phyloP scores from a whole-genome alignment of 2,888 invertebrate species.

The Brachyopa scutellaris region DNA sequence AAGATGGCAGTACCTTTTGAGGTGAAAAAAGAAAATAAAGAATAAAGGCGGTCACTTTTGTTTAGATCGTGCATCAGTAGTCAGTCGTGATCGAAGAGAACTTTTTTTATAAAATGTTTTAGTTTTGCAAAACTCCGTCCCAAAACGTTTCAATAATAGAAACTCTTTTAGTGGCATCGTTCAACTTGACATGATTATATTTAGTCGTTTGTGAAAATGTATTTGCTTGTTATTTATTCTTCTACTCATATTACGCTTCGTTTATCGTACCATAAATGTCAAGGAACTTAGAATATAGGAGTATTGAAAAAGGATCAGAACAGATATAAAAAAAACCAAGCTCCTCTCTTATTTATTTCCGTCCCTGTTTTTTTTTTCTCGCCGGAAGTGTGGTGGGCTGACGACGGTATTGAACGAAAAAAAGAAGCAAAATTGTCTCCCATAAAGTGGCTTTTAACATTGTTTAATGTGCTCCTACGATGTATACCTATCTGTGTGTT shows the following conservation, averaged over 20 bases:
- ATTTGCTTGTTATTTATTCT: neutral
- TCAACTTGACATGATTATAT: neutral
- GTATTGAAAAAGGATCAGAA: conserved; percentile 6
- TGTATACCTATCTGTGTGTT: neutral
- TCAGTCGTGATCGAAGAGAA: too few relatives aligned
- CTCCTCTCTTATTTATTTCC: neutral
- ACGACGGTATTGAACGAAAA: neutral
- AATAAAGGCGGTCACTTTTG: too few relatives aligned
- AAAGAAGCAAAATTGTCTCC: neutral
- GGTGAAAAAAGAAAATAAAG: too few relatives aligned
- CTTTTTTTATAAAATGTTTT: too few relatives aligned
- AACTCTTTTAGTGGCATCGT: neutral
- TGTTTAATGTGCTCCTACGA: conserved; percentile 29
- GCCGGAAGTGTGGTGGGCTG: neutral
- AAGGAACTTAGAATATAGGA: conserved; percentile 1
- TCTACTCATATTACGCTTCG: neutral
- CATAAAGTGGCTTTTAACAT: conserved; percentile 25
- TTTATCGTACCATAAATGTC: neutral
- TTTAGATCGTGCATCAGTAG: too few relatives aligned
- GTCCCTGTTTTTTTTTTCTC: neutral
- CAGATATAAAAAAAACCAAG: neutral
- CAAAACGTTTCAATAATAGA: too few relatives aligned
- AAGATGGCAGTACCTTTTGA: too few relatives aligned
- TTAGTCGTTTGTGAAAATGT: neutral
- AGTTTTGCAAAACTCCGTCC: too few relatives aligned